Conservation (phyloP, 2,113 vertebrate species). For the Oreocharis arfaki region DNA sequence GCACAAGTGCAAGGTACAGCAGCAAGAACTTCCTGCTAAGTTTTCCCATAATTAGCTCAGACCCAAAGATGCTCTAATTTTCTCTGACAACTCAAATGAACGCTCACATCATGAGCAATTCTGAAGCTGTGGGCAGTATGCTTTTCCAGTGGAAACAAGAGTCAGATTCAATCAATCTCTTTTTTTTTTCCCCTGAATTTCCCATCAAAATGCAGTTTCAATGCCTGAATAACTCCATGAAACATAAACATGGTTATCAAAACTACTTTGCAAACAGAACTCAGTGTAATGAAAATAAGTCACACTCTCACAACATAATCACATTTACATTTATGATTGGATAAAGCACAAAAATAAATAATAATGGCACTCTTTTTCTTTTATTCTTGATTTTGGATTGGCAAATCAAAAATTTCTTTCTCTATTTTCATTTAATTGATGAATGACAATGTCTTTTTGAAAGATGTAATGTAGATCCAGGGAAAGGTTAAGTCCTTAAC, state of each 20-base stretch:
- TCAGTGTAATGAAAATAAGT: not conserved
- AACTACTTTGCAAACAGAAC: not conserved
- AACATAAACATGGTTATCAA: not conserved
- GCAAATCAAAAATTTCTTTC: not conserved
- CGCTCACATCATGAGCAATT: fast-evolving
- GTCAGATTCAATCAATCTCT: not conserved
- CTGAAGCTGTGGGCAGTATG: not conserved
- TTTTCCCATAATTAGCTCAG: not conserved
- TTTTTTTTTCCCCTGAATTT: not conserved
- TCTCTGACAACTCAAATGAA: not conserved
- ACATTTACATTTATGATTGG: not conserved
- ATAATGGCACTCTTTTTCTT: not conserved
- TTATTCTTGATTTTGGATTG: not conserved
- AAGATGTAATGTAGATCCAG: not conserved
- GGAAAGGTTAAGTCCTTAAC: not conserved
- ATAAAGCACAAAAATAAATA: not conserved
- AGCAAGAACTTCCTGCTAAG: not conserved
- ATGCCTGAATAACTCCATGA: not conserved
- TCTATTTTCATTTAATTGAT: not conserved
- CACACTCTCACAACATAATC: not conserved
- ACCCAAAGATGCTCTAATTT: not conserved
- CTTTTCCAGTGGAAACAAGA: not conserved
- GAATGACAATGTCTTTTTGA: not conserved
- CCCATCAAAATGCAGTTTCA: not conserved
- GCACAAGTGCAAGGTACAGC: not conserved